Conservation (phyloP, 1,140 invertebrate species). For the Sweltsa coloradensis region DNA sequence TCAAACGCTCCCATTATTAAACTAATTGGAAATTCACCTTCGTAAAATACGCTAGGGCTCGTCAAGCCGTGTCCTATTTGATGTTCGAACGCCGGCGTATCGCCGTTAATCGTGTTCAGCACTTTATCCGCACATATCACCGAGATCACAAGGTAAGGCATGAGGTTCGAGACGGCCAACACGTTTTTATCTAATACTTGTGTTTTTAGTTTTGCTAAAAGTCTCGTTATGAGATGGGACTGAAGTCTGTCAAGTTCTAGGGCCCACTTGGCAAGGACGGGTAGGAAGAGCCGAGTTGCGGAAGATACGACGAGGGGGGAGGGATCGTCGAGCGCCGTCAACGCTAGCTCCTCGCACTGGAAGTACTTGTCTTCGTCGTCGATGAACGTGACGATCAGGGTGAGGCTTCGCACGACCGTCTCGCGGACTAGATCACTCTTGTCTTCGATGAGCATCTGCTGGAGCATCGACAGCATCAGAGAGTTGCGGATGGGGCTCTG, state of each 20-base stretch:
- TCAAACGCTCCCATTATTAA: conserved; percentile 39
- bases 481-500: conserved; percentile 53
- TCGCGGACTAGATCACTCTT: conserved; percentile 50
- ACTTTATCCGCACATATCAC: conserved; percentile 32
- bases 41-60: conserved; percentile 39
- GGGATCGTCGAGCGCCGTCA: conserved; percentile 39
- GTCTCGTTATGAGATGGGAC: conserved; percentile 28
- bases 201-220: conserved; percentile 5
- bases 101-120: conserved; percentile 26
- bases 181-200: no score
- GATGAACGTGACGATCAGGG: conserved; percentile 48
- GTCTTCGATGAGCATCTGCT: conserved; percentile 61
- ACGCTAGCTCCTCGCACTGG: conserved; percentile 43
- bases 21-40: conserved; percentile 30
- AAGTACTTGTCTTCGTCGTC: conserved; percentile 56
- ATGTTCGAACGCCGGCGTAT: no score
- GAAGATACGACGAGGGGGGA: conserved; percentile 36
- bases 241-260: conserved; percentile 38
- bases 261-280: conserved; percentile 50
- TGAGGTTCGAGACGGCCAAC: conserved; percentile 18
- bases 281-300: conserved; percentile 33
- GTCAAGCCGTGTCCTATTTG: conserved; percentile 34
- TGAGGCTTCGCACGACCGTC: conserved; percentile 48
- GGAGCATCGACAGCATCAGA: conserved; percentile 57
- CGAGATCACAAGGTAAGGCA: conserved; percentile 37